A percentile compares a stretch with the other conserved stretches of the same genome.
These are phyloP conservation scores for Melanostoma mellinum DNA, from an alignment of 2,888 invertebrate genomes.

Conservation along the genomic window DNA sequence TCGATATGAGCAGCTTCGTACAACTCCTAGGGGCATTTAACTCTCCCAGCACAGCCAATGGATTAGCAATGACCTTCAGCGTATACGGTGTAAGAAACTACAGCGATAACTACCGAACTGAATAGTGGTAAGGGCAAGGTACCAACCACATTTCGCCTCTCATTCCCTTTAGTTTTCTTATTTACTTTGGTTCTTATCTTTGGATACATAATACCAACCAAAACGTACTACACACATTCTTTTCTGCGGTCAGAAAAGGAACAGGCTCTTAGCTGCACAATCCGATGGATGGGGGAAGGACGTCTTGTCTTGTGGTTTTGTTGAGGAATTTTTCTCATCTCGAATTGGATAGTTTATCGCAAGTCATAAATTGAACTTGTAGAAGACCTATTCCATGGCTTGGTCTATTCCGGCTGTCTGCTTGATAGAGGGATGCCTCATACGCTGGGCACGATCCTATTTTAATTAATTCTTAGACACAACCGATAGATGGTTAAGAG, in stretches of 20 bases:
- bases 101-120: conserved; percentile 27
- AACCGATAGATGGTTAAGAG: conserved; percentile 4
- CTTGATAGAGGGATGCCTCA: conserved; percentile 34
- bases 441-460: conserved; percentile 51
- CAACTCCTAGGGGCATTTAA: neutral
- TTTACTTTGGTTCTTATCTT: conserved; percentile 65
- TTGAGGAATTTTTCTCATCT: conserved; percentile 56
- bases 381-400: conserved; percentile 34
- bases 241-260: conserved; percentile 43
- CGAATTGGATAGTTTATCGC: conserved; percentile 60
- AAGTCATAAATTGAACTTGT: conserved; percentile 63
- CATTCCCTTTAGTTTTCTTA: conserved; percentile 16
- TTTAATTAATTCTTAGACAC: conserved; percentile 59
- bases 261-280: conserved; percentile 22
- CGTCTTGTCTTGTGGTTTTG: conserved; percentile 62
- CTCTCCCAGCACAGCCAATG: conserved; percentile 34
- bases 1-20: neutral
- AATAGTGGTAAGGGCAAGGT: conserved; percentile 34
- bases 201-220: conserved; percentile 30
- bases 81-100: conserved; percentile 32
- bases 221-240: conserved; percentile 55
- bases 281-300: conserved; percentile 25
- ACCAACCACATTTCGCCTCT: conserved; percentile 13
- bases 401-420: conserved; percentile 18
- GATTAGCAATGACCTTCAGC: conserved; percentile 73